A percentile compares a stretch with the other conserved stretches of the same genome.
Evolutionary conservation across 2,113 vertebrate genomes (phyloP).

Genomic region (Chlorodrepanis virens): DNA sequence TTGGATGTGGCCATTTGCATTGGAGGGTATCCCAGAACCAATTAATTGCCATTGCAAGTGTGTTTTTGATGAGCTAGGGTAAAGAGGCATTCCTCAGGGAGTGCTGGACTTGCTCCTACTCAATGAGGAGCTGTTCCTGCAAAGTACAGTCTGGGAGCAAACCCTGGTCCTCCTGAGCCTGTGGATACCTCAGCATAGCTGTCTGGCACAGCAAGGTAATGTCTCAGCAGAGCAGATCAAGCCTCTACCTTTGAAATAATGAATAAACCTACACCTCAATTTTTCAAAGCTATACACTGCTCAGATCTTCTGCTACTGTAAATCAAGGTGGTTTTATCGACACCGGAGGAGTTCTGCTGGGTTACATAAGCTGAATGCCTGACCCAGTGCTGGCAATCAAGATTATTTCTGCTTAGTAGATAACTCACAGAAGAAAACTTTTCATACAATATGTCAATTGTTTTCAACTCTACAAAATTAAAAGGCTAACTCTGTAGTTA

Average conservation of each 20-base stretch:
- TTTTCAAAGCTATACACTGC: neutral
- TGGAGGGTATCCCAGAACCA: constrained; percentile 50
- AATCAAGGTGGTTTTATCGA: constrained; percentile 35
- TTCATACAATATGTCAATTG: neutral
- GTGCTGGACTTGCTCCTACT: neutral
- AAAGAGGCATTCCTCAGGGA: neutral
- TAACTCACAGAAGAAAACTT: neutral
- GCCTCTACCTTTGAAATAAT: neutral
- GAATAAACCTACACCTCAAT: neutral
- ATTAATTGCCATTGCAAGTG: constrained; percentile 24
- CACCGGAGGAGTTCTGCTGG: constrained; percentile 5
- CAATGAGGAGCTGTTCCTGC: neutral
- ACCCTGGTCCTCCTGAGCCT: neutral
- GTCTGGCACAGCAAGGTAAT: neutral
- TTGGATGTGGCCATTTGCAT: constrained; percentile 38
- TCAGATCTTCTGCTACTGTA: constrained; percentile 2
- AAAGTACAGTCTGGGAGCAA: neutral
- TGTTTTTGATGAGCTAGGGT: neutral
- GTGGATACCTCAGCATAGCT: neutral
- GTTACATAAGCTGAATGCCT: constrained; percentile 12
- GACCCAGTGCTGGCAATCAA: neutral
- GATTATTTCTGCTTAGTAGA: neutral
- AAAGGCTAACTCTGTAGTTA: neutral
- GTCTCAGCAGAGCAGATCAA: neutral
- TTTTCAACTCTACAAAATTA: neutral